phyloP scores from a whole-genome alignment of 1,140 invertebrate genomes.

The Diprion similis region DNA sequence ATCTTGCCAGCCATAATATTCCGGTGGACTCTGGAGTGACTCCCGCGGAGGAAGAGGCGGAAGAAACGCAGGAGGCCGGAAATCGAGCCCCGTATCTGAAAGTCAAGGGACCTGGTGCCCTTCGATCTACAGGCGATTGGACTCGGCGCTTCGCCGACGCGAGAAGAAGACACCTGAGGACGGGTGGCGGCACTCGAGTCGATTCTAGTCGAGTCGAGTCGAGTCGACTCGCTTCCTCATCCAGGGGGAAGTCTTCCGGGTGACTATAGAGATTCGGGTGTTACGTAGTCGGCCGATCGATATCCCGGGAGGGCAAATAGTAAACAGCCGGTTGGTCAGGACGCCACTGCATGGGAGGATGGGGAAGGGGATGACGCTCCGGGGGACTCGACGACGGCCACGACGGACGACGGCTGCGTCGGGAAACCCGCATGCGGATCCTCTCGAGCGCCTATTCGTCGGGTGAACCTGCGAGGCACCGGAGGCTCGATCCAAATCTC shows the following conservation, averaged over 20 bases:
- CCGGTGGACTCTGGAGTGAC: not conserved
- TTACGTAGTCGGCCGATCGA: conserved; percentile 60
- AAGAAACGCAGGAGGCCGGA: not conserved
- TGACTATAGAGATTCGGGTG: conserved; percentile 21
- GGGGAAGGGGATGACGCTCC: conserved; percentile 30
- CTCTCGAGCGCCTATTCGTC: not conserved
- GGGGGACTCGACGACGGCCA: conserved; percentile 4
- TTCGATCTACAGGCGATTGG: no score
- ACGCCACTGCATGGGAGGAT: conserved; percentile 42
- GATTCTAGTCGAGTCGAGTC: no score
- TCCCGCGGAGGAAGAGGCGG: not conserved
- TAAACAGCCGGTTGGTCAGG: conserved; percentile 64
- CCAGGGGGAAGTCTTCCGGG: not conserved
- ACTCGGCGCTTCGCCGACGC: not conserved
- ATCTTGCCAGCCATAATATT: not conserved
- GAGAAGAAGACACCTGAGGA: no score
- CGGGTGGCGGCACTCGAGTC: not conserved
- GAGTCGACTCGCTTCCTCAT: not conserved
- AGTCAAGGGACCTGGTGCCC: no score
- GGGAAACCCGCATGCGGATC: not conserved
- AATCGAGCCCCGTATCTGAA: no score
- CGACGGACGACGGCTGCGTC: conserved; percentile 3
- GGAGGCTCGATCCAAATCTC: not conserved
- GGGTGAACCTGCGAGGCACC: not conserved
- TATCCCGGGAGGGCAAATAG: conserved; percentile 63